phyloP scores from a whole-genome alignment of 2,888 invertebrate species.

The Hirtodrosophila alboralis region DNA sequence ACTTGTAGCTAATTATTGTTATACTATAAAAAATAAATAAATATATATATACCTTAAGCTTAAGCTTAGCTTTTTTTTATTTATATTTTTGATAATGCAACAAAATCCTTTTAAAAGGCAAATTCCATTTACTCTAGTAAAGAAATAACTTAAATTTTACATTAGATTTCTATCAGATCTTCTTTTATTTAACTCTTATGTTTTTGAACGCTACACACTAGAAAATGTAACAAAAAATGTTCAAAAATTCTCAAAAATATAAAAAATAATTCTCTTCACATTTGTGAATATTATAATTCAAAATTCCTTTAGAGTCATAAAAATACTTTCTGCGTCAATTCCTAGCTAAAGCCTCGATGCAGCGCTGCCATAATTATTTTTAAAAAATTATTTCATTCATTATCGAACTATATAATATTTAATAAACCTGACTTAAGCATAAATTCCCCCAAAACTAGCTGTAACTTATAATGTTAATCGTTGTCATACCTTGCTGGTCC shows the following conservation, averaged over 20 bases:
- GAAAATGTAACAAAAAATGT: slow-evolving; percentile 12
- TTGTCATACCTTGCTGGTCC: slow-evolving; percentile 11
- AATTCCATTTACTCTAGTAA: too few species aligned
- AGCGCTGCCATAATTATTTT: slow-evolving; percentile 66
- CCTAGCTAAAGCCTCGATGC: slow-evolving; percentile 71
- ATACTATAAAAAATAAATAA: slow-evolving; percentile 2
- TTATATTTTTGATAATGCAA: slow-evolving; percentile 48
- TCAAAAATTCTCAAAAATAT: slow-evolving; percentile 1
- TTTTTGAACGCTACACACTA: slow-evolving; percentile 2
- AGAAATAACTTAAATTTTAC: too few species aligned
- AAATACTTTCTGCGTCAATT: slow-evolving; percentile 9
- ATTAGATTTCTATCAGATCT: neutral
- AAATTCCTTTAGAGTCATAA: slow-evolving; percentile 7
- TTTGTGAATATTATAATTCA: slow-evolving; percentile 7
- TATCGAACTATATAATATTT: slow-evolving; percentile 5
- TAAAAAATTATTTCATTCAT: neutral
- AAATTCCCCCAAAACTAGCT: slow-evolving; percentile 1
- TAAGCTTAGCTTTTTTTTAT: slow-evolving; percentile 2
- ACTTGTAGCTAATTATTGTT: slow-evolving; percentile 39
- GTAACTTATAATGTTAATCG: slow-evolving; percentile 1
- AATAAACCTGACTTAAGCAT: neutral
- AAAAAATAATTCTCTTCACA: neutral
- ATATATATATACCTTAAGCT: neutral
- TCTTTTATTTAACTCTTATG: neutral
- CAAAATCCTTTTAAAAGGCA: slow-evolving; percentile 49